Evolutionary conservation across 2,113 vertebrate species (phyloP).

Genomic region (Mesoclemmys tuberculata): DNA sequence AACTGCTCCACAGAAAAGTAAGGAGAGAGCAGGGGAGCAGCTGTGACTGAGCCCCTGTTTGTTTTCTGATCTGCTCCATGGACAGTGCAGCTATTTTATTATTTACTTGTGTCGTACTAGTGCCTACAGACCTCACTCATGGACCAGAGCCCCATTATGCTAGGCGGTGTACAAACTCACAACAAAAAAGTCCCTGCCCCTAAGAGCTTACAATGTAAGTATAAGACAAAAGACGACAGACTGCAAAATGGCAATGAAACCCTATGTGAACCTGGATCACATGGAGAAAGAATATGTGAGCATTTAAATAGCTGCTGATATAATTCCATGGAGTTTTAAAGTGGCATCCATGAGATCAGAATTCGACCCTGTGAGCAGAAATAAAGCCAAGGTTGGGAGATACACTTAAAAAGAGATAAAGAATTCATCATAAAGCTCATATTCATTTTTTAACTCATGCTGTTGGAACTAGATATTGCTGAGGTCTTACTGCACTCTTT

Average conservation of each 20-base stretch:
- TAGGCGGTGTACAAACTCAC: too few relatives aligned
- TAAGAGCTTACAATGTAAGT: too few relatives aligned
- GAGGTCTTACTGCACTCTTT: not conserved
- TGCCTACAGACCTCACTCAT: not conserved
- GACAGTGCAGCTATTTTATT: not conserved
- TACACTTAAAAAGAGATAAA: not conserved
- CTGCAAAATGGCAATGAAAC: not conserved
- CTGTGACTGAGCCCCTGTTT: rapidly evolving
- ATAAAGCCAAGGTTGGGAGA: not conserved
- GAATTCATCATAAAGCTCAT: slow-evolving; percentile 3
- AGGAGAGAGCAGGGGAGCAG: not conserved
- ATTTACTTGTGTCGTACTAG: not conserved
- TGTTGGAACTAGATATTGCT: not conserved
- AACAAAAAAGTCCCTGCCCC: too few relatives aligned
- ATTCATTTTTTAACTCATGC: not conserved
- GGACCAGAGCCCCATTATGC: not conserved
- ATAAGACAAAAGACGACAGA: too few relatives aligned
- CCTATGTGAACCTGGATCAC: not conserved
- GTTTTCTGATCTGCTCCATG: not conserved
- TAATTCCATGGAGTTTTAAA: not conserved
- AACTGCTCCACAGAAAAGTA: not conserved
- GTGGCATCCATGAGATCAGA: not conserved
- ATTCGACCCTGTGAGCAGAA: not conserved
- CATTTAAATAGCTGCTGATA: not conserved
- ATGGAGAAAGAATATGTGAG: not conserved